Conservation (phyloP, 2,888 invertebrate species). For the Thymelicus acteon region DNA sequence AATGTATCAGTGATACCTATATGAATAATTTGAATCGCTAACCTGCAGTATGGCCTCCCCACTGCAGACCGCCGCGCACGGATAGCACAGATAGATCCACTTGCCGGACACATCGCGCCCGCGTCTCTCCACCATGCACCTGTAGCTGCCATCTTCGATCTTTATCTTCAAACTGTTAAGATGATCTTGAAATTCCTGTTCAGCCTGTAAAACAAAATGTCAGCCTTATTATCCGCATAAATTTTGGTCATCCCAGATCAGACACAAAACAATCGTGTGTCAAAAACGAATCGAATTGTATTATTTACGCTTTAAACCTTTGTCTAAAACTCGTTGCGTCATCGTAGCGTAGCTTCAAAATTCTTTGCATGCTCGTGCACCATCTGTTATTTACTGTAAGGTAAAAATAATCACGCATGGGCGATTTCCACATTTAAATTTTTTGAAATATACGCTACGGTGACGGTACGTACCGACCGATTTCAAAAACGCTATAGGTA, state of each 20-base stretch:
- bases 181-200: constrained; percentile 74
- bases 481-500: too few species aligned
- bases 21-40: neutral
- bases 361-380: too few species aligned
- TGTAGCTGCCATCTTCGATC: constrained; percentile 71
- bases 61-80: constrained; percentile 80
- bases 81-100: constrained; percentile 81
- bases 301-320: neutral
- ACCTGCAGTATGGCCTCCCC: constrained; percentile 77
- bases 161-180: constrained; percentile 75
- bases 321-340: neutral
- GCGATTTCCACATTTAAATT: too few species aligned
- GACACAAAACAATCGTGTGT: neutral
- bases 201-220: constrained; percentile 61
- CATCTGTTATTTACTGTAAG: too few species aligned
- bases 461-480: too few species aligned
- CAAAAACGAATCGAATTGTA: neutral
- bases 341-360: neutral
- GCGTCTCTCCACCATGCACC: constrained; percentile 77
- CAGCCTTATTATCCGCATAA: neutral
- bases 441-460: too few species aligned
- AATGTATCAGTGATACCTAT: too few species aligned
- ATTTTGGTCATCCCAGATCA: neutral
- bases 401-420: too few species aligned
- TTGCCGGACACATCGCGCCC: constrained; percentile 72